Base-by-base conservation (phyloP, 2,113 vertebrate species). In the Gavia stellata region DNA sequence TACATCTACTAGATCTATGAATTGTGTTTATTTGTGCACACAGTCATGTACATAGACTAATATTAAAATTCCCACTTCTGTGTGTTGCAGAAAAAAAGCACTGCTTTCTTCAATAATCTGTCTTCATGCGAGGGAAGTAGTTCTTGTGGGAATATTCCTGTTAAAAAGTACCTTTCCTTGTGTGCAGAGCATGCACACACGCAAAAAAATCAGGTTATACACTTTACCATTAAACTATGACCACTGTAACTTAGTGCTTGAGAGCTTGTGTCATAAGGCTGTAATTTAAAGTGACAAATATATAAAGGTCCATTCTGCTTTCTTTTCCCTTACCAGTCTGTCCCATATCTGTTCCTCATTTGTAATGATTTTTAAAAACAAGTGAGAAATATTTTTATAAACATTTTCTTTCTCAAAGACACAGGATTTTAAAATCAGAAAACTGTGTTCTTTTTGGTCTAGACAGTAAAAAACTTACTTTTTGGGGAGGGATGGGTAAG, bases 341-440 rank as follows among this genome's bases (percentile, higher is more conserved):
- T 88, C 58, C n/a, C 59, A 66, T 62, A 82, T 92, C 74, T 92
- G 74, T 75, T 91, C 79, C 40, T 52, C 40, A 66, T 86, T 95
- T 53, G 14, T 52, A 81, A 92, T 91, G 59, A 85, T 91, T 96
- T 94, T 83, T 52, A 79, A 91, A 95, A 95, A 50, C 90, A 88
- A 63, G 53, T 44, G 47, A 63, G 81, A 94, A 92, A 72, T 61
- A 36, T 25, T 59, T 81, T 63, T 26, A 40, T 53, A 63, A 73
- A 38, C 17, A 25, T 31, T 44, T 42, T 55, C 24, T 49, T 71
- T 52, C 13, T 73, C 38, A 63, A 53, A 70, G 11, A 3, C 3
- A 2, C 10, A 31, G 17, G 0, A 3, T 29, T 75, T 77, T 42
- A 28, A 16, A 15, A 25, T 31, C 36, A 23, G 17, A 88, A 45